Evolutionary conservation across 2,797 vertebrate species (phyloP).

Genomic region (Zalophus californianus): DNA sequence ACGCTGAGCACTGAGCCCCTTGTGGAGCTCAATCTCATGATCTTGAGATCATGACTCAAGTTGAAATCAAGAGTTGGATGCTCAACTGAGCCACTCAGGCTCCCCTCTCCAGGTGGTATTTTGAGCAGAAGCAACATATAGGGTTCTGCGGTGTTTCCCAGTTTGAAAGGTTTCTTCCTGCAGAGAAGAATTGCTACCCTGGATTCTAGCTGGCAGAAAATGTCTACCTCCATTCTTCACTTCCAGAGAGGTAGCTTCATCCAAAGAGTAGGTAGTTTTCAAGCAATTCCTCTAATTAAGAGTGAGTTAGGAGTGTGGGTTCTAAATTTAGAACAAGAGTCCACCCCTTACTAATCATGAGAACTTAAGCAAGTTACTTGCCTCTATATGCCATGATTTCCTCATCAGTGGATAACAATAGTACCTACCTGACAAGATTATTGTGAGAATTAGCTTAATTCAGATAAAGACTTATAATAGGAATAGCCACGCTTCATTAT

Average conservation of each 20-base stretch:
- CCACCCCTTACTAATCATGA: background rate
- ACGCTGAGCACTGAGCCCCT: background rate
- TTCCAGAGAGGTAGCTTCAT: background rate
- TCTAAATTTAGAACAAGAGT: background rate
- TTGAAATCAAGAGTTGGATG: background rate
- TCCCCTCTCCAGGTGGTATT: background rate
- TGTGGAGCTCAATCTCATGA: background rate
- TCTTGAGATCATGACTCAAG: background rate
- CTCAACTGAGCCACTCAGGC: background rate
- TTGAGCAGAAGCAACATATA: background rate
- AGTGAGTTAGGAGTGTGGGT: background rate
- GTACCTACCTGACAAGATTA: background rate
- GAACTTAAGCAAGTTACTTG: background rate
- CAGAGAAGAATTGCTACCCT: background rate
- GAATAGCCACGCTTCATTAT: background rate
- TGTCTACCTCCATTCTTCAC: background rate
- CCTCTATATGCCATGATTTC: background rate
- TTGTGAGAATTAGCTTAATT: conserved; percentile 26
- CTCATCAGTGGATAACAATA: background rate
- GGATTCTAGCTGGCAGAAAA: background rate
- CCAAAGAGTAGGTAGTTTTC: background rate
- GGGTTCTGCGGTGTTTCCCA: background rate
- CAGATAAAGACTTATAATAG: background rate
- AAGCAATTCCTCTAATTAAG: background rate
- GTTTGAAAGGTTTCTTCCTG: background rate